These are phyloP conservation scores for Malacoraja senta DNA, from an alignment of 2,797 vertebrate genomes.

Conservation along the genomic window DNA sequence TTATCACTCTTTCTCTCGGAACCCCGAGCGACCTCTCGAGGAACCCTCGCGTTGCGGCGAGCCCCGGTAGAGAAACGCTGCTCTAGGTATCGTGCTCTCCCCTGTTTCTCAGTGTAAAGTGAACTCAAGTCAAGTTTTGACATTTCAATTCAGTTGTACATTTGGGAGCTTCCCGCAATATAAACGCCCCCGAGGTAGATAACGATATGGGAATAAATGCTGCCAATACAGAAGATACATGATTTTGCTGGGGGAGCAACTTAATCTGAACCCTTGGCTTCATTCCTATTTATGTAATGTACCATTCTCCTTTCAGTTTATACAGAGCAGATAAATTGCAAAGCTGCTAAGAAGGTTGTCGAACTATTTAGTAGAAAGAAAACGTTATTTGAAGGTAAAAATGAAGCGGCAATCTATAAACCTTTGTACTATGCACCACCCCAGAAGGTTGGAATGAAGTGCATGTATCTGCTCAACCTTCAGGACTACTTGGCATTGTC, in stretches of 20 bases:
- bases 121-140: not conserved
- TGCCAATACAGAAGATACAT: not conserved
- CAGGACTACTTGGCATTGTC: not conserved
- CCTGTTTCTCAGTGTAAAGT: not conserved
- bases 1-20: too few species aligned
- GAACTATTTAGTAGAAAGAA: not conserved
- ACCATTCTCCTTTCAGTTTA: not conserved
- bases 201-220: not conserved
- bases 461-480: not conserved
- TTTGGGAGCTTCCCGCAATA: not conserved
- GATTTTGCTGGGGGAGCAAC: not conserved
- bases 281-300: not conserved
- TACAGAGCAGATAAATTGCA: not conserved
- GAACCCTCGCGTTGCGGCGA: too few species aligned
- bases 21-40: too few species aligned
- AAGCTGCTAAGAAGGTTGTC: not conserved
- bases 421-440: not conserved
- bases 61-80: too few species aligned
- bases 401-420: too few species aligned
- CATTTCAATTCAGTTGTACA: constrained; percentile 24
- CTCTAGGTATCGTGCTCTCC: not conserved
- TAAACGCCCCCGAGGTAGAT: constrained; percentile 3
- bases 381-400: not conserved
- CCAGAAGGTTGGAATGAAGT: not conserved
- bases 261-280: not conserved